Evolutionary conservation across 2,797 vertebrate species (phyloP).

Genomic region (Phoebastria nigripes): DNA sequence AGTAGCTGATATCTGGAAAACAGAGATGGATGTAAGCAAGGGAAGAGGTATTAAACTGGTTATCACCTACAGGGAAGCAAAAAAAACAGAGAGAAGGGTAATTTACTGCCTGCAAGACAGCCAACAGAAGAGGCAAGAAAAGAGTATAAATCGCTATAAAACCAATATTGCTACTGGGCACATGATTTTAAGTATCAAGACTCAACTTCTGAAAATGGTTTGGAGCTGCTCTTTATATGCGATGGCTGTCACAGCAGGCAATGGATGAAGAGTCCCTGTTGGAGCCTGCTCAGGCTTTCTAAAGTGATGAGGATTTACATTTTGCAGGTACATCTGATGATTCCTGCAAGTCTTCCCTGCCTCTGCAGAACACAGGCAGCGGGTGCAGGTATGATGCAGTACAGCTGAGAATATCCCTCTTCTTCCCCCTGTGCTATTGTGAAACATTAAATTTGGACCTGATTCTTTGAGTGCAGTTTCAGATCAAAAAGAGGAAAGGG

Average conservation of each 20-base stretch:
- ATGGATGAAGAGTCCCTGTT: not conserved
- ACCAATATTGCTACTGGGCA: not conserved
- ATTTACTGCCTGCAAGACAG: not conserved
- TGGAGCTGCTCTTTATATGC: not conserved
- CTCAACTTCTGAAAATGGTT: not conserved
- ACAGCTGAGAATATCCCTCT: not conserved
- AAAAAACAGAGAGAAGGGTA: not conserved
- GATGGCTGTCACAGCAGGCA: not conserved
- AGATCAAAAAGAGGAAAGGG: not conserved
- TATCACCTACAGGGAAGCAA: not conserved
- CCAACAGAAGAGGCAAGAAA: not conserved
- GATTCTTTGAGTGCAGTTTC: not conserved
- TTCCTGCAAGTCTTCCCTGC: not conserved
- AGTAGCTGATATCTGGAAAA: not conserved
- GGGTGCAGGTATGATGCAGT: fast-evolving
- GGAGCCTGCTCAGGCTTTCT: not conserved
- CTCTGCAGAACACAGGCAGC: not conserved
- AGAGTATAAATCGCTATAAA: not conserved
- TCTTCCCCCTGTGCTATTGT: not conserved
- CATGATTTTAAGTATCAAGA: not conserved
- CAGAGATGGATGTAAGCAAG: not conserved
- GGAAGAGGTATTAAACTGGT: not conserved
- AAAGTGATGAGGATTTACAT: not conserved
- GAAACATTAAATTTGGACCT: not conserved
- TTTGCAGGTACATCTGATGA: not conserved